Evolutionary conservation across 2,113 vertebrate genomes (phyloP).

Genomic region (Dascyllus trimaculatus): DNA sequence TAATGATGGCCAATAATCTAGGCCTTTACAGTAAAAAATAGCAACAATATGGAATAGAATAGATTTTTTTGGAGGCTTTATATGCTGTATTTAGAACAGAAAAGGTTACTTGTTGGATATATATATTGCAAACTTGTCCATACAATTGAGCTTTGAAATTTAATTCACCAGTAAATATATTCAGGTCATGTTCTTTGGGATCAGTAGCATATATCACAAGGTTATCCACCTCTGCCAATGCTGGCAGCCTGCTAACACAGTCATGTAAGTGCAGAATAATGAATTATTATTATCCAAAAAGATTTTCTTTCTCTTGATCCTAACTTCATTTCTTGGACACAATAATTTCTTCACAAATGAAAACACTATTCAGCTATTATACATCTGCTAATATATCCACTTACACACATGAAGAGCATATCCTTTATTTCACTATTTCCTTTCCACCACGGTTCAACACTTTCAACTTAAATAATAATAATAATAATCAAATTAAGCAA

Average conservation of each 20-base stretch:
- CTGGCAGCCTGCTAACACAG: conserved; percentile 45
- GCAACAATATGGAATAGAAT: background rate
- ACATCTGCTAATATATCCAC: conserved; percentile 1
- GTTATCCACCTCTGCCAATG: conserved; percentile 45
- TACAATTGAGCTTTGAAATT: conserved; percentile 36
- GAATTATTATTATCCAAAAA: conserved; percentile 41
- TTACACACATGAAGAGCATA: conserved; percentile 5
- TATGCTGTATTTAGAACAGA: background rate
- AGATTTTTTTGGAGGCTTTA: background rate
- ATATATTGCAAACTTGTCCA: background rate
- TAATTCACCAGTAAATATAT: conserved; percentile 55
- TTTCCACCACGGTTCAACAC: background rate
- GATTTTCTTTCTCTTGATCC: conserved; percentile 13
- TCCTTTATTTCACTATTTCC: background rate
- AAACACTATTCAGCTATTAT: background rate
- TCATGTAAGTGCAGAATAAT: conserved; percentile 48
- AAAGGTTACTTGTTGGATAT: background rate
- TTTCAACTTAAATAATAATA: conserved; percentile 43
- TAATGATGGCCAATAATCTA: too few relatives aligned
- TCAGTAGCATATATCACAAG: conserved; percentile 63
- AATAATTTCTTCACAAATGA: conserved; percentile 10
- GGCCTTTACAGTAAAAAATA: too few relatives aligned
- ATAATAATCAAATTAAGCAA: conserved; percentile 42
- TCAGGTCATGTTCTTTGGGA: conserved; percentile 55
- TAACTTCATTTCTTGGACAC: conserved; percentile 4